Evolutionary conservation across 2,888 invertebrate species (phyloP).

Genomic region (Acanthosepion lycidas): DNA sequence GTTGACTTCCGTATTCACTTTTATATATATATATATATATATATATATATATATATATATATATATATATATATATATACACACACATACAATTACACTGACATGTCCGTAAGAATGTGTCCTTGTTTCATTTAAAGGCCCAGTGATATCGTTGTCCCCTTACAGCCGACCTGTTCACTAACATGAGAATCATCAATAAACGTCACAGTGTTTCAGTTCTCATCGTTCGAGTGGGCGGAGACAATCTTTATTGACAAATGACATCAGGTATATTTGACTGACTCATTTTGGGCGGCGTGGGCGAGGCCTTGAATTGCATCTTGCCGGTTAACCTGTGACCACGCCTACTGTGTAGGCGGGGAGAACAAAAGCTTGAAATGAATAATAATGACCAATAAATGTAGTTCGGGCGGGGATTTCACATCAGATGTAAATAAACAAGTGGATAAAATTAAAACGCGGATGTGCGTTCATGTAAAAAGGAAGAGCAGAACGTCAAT

Average conservation of each 20-base stretch:
- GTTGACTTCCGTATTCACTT: too few relatives aligned
- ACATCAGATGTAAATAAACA: background rate
- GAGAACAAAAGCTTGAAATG: background rate
- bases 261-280: background rate
- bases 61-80: background rate
- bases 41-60: too few relatives aligned
- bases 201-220: background rate
- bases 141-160: too few relatives aligned
- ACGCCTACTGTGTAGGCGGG: background rate
- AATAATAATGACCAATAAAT: background rate
- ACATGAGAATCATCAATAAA: background rate
- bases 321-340: background rate
- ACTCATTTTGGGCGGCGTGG: background rate
- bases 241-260: background rate
- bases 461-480: background rate
- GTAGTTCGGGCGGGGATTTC: background rate
- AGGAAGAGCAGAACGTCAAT: too few relatives aligned
- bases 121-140: too few relatives aligned
- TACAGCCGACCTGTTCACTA: too few relatives aligned
- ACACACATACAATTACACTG: conserved; percentile 36
- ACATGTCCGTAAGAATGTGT: background rate
- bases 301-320: background rate
- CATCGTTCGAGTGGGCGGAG: background rate
- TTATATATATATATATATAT: too few relatives aligned
- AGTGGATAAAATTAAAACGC: background rate